Conservation (phyloP, 2,113 vertebrate species). For the Cyrtonyx montezumae region DNA sequence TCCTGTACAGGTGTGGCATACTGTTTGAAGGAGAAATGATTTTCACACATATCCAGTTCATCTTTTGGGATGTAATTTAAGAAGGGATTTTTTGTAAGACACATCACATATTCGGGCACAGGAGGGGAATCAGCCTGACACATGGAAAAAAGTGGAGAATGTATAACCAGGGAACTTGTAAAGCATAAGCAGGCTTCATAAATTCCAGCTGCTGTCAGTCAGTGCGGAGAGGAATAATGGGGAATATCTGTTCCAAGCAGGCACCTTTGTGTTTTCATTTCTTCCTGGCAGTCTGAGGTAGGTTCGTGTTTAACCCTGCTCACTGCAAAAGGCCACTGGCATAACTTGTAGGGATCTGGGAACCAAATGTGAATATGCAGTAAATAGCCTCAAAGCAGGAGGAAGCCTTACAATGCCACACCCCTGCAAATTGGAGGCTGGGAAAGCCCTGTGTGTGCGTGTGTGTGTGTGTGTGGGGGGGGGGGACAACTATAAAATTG, state of each 20-base stretch:
- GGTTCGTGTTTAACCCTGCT: neutral
- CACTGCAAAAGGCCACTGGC: neutral
- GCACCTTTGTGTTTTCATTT: neutral
- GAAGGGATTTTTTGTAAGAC: slow-evolving; percentile 39
- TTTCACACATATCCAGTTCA: slow-evolving; percentile 35
- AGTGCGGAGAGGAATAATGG: neutral
- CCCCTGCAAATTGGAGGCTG: neutral
- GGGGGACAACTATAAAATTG: neutral
- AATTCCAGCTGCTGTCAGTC: slow-evolving; percentile 70
- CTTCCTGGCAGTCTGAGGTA: neutral
- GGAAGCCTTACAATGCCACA: neutral
- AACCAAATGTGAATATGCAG: neutral
- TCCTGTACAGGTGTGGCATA: slow-evolving; percentile 43
- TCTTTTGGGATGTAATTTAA: slow-evolving; percentile 60
- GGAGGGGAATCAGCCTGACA: slow-evolving; percentile 59
- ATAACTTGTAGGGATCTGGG: neutral
- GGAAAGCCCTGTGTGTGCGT: neutral
- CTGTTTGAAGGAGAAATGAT: slow-evolving; percentile 41
- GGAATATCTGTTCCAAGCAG: slow-evolving; percentile 56
- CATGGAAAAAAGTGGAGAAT: slow-evolving; percentile 54
- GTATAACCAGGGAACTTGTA: slow-evolving; percentile 50
- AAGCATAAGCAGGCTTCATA: slow-evolving; percentile 54
- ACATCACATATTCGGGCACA: neutral
- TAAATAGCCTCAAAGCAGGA: neutral
- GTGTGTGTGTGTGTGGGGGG: too few species aligned